Percentiles rank a stretch among this genome's conserved stretches.
Conservation (phyloP, 2,888 invertebrate genomes). For the Drosophila kokeensis region DNA sequence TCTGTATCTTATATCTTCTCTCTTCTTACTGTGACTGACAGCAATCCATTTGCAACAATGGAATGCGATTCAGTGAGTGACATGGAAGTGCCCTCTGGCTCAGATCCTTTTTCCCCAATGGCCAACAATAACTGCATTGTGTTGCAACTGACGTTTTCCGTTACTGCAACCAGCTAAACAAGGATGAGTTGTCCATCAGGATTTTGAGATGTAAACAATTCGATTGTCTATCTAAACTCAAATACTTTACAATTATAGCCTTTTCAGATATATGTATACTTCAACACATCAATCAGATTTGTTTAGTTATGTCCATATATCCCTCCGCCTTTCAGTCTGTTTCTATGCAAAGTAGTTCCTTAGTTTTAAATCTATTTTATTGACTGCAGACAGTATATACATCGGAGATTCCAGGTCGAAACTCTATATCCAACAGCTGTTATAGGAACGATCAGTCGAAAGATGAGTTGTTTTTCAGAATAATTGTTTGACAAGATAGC, state of each 20-base stretch:
- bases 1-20: not conserved
- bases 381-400: too few relatives aligned
- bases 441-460: too few relatives aligned
- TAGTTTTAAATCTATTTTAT: too few relatives aligned
- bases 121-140: slow-evolving; percentile 16
- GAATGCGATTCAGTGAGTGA: slow-evolving; percentile 50
- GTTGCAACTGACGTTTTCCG: slow-evolving; percentile 2
- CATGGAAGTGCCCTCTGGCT: slow-evolving; percentile 38
- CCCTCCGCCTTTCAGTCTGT: too few relatives aligned
- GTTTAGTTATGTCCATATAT: too few relatives aligned
- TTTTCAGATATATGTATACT: not conserved
- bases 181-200: slow-evolving; percentile 41
- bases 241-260: not conserved
- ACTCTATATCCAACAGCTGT: too few relatives aligned
- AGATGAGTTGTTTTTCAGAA: too few relatives aligned
- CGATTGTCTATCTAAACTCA: not conserved
- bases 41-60: slow-evolving; percentile 53
- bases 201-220: slow-evolving; percentile 22
- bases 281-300: not conserved
- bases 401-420: too few relatives aligned
- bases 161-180: slow-evolving; percentile 8
- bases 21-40: slow-evolving; percentile 42
- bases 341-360: too few relatives aligned
- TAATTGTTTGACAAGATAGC: too few relatives aligned
- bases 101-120: slow-evolving; percentile 6